phyloP scores from a whole-genome alignment of 2,888 invertebrate genomes.

The Oegoconia quadripuncta region DNA sequence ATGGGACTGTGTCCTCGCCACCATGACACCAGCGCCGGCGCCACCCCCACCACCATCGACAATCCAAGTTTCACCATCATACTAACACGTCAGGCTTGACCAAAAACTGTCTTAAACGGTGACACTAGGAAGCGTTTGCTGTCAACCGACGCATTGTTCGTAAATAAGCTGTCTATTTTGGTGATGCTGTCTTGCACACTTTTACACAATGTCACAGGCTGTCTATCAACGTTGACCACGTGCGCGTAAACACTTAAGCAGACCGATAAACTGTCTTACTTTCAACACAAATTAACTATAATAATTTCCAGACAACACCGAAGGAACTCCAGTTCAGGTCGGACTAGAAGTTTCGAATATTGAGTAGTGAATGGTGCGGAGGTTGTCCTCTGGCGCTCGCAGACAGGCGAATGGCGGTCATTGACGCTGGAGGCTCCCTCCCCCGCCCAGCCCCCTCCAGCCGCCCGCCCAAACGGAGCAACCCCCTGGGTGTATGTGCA shows the following conservation, averaged over 20 bases:
- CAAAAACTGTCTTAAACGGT: constrained; percentile 28
- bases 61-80: constrained; percentile 68
- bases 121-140: constrained; percentile 36
- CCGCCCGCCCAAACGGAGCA: constrained; percentile 65
- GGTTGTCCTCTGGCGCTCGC: constrained; percentile 54
- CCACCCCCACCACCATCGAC: constrained; percentile 75
- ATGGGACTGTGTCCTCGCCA: constrained; percentile 60
- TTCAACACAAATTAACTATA: no score
- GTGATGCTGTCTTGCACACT: constrained; percentile 58
- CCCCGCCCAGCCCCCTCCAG: constrained; percentile 57
- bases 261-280: no score
- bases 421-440: constrained; percentile 67
- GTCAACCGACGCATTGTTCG: not conserved
- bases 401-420: constrained; percentile 72
- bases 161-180: constrained; percentile 65
- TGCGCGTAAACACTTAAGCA: no score
- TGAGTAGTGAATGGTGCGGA: no score
- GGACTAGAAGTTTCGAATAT: no score
- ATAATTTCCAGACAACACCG: no score
- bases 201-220: no score
- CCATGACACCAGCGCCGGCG: constrained; percentile 73
- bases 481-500: constrained; percentile 45
- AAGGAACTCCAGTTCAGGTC: no score
- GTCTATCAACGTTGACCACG: no score
- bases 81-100: constrained; percentile 19